A percentile compares a stretch with the other conserved stretches of the same genome.
Evolutionary conservation across 2,113 vertebrate species (phyloP).

Genomic region (Lota lota): DNA sequence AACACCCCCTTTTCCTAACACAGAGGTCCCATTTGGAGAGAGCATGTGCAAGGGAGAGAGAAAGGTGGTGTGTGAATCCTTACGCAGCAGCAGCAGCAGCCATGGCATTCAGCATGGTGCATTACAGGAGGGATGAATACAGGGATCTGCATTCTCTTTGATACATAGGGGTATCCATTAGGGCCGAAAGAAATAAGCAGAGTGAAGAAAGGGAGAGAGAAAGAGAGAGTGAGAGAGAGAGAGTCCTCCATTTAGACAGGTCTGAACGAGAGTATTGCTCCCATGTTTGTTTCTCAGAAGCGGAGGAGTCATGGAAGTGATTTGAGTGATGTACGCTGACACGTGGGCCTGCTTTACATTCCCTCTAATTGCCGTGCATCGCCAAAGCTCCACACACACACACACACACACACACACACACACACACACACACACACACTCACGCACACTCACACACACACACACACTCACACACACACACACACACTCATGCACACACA

Average conservation of each 20-base stretch:
- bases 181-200: neutral
- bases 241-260: slow-evolving; percentile 59
- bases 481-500: too few relatives aligned
- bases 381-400: slow-evolving; percentile 38
- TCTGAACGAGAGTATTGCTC: slow-evolving; percentile 40
- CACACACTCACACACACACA: slow-evolving; percentile 47
- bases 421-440: slow-evolving; percentile 41
- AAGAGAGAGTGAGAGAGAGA: slow-evolving; percentile 16
- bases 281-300: slow-evolving; percentile 60
- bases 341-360: slow-evolving; percentile 60
- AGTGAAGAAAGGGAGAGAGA: slow-evolving; percentile 2
- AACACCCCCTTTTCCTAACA: slow-evolving; percentile 34
- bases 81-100: slow-evolving; percentile 9
- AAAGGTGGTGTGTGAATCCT: slow-evolving; percentile 30
- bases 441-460: slow-evolving; percentile 48
- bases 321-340: slow-evolving; percentile 66
- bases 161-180: slow-evolving; percentile 59
- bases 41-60: slow-evolving; percentile 16
- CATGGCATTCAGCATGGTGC: slow-evolving; percentile 34
- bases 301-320: slow-evolving; percentile 56
- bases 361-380: slow-evolving; percentile 66
- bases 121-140: slow-evolving; percentile 39
- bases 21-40: slow-evolving; percentile 26
- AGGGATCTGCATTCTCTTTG: slow-evolving; percentile 38
- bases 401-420: slow-evolving; percentile 41